Percentiles rank a stretch among this genome's conserved stretches.
These are phyloP conservation scores for Pocillopora grandis DNA, from an alignment of 92 coral and sea anemone genomes.

Conservation along the genomic window DNA sequence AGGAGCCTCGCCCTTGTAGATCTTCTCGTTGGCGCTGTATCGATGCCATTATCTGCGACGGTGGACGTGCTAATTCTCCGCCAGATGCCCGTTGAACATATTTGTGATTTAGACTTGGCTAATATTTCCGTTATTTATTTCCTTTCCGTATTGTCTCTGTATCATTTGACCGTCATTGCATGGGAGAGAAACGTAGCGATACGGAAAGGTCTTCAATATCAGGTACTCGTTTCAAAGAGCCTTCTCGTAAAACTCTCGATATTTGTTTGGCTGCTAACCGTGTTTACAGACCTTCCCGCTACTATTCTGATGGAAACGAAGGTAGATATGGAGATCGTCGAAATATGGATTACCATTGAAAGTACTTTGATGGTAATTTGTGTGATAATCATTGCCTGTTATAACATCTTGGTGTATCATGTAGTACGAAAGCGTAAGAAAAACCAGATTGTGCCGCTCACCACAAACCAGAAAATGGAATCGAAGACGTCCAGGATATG, in stretches of 20 bases:
- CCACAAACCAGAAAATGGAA: not conserved
- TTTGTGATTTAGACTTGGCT: not conserved
- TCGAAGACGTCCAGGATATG: not conserved
- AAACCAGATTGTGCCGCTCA: not conserved
- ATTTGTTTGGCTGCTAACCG: not conserved
- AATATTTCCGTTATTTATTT: no score
- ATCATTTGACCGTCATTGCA: not conserved
- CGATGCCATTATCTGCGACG: not conserved
- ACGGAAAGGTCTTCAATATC: not conserved
- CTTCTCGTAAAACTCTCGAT: not conserved
- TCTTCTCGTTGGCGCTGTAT: not conserved
- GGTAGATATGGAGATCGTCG: not conserved
- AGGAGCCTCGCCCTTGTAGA: not conserved
- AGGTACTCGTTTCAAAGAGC: not conserved
- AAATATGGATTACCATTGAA: not conserved
- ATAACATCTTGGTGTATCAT: not conserved
- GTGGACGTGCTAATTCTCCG: not conserved
- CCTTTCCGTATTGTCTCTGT: not conserved
- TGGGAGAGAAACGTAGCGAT: constrained; percentile 1
- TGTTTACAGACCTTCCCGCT: not conserved
- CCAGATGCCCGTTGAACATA: not conserved
- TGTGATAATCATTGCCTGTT: not conserved
- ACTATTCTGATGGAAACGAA: not conserved
- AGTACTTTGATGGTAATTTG: not conserved
- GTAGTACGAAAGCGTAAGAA: not conserved